Conservation (phyloP, 2,113 vertebrate species). For the Tringa solitaria region DNA sequence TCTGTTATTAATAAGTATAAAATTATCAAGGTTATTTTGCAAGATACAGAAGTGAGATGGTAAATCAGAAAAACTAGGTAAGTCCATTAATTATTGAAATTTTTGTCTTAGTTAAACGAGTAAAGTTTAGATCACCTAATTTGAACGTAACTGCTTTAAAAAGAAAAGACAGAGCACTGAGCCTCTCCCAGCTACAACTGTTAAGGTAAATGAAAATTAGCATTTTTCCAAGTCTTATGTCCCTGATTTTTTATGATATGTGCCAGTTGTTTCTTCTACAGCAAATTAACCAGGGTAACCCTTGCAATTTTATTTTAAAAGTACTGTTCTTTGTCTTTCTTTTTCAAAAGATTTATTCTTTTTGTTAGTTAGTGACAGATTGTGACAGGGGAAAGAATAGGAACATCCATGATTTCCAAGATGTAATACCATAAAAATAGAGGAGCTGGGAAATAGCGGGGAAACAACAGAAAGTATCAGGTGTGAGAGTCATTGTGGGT, state of each 20-base stretch:
- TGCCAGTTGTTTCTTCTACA: not conserved
- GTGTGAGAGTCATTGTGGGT: not conserved
- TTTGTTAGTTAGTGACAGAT: not conserved
- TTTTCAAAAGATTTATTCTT: not conserved
- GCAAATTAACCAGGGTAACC: not conserved
- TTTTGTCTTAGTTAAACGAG: not conserved
- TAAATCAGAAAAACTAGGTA: not conserved
- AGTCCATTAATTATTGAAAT: not conserved
- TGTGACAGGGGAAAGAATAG: not conserved
- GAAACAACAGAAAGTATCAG: not conserved
- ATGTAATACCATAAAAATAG: not conserved
- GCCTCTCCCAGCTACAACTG: not conserved
- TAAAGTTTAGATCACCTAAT: not conserved
- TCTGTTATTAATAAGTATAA: not conserved
- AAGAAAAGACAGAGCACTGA: not conserved
- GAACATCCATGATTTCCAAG: not conserved
- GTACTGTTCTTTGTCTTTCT: not conserved
- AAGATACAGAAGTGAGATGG: not conserved
- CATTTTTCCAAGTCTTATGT: not conserved
- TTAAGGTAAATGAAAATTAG: not conserved
- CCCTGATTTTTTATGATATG: not conserved
- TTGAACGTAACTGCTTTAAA: not conserved
- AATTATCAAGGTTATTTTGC: not conserved
- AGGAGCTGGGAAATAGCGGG: not conserved
- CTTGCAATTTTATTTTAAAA: not conserved